Conservation (phyloP, 2,113 vertebrate species). For the Sinocyclocheilus rhinocerous region DNA sequence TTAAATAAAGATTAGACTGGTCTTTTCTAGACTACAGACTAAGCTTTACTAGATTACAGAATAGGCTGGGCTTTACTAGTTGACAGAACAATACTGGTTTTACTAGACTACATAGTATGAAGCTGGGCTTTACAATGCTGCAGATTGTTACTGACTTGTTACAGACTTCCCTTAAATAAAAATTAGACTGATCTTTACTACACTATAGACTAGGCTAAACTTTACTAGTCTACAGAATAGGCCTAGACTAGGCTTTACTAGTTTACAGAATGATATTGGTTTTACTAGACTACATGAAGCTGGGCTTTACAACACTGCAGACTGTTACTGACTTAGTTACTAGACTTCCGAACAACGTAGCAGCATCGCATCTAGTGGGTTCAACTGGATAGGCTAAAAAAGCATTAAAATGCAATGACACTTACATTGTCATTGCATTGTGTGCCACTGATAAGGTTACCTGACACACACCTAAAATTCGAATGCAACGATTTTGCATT, state of each 20-base stretch:
- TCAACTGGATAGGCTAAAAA: too few species aligned
- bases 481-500: too few species aligned
- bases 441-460: too few species aligned
- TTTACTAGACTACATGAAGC: not conserved
- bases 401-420: too few species aligned
- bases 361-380: too few species aligned
- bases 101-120: not conserved
- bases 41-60: not conserved
- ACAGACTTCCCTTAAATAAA: too few species aligned
- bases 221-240: not conserved
- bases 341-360: not conserved
- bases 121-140: not conserved
- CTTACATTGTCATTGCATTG: too few species aligned
- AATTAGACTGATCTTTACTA: not conserved
- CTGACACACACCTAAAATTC: too few species aligned
- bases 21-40: not conserved
- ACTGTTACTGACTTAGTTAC: not conserved
- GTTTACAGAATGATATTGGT: not conserved
- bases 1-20: not conserved
- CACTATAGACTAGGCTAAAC: not conserved
- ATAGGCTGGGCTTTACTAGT: not conserved
- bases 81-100: not conserved
- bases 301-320: not conserved
- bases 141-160: not conserved
- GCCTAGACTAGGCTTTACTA: not conserved